These are phyloP conservation scores for Hippocampus guttulatus DNA, from an alignment of 2,113 vertebrate species.

Conservation along the genomic window DNA sequence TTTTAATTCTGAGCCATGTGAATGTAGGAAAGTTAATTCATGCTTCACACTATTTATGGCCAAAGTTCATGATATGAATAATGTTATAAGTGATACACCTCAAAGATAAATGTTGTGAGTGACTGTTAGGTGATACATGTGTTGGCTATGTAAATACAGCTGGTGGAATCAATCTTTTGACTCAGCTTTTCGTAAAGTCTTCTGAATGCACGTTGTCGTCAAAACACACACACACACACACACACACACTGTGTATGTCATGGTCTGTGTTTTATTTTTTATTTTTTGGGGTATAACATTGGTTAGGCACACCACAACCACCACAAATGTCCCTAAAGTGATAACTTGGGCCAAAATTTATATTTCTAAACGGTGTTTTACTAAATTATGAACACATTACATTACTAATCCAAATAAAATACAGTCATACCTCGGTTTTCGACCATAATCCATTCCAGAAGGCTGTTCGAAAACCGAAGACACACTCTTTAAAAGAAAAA, in stretches of 20 bases:
- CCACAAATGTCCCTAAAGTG: not conserved
- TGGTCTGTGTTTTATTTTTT: not conserved
- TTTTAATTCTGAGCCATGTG: conserved; percentile 19
- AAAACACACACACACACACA: not conserved
- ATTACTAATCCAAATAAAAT: not conserved
- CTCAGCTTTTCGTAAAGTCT: not conserved
- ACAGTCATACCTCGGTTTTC: no score
- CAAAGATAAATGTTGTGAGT: conserved; percentile 37
- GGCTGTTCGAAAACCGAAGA: no score
- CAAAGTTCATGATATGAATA: conserved; percentile 47
- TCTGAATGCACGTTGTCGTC: not conserved
- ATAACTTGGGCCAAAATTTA: not conserved
- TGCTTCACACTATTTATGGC: conserved; percentile 17
- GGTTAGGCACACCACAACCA: not conserved
- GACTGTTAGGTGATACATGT: conserved; percentile 45
- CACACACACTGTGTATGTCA: no score
- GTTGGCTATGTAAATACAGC: conserved; percentile 30
- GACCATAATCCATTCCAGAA: no score
- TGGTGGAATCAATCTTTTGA: conserved; percentile 21
- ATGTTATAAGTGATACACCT: conserved; percentile 39
- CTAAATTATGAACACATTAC: not conserved
- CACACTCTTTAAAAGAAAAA: no score
- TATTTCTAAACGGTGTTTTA: not conserved
- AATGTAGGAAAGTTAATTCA: conserved; percentile 19
- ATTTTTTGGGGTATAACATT: not conserved